Percentiles rank a stretch among this genome's conserved stretches.
Conservation (phyloP, 2,113 vertebrate genomes). For the Podilymbus podiceps region DNA sequence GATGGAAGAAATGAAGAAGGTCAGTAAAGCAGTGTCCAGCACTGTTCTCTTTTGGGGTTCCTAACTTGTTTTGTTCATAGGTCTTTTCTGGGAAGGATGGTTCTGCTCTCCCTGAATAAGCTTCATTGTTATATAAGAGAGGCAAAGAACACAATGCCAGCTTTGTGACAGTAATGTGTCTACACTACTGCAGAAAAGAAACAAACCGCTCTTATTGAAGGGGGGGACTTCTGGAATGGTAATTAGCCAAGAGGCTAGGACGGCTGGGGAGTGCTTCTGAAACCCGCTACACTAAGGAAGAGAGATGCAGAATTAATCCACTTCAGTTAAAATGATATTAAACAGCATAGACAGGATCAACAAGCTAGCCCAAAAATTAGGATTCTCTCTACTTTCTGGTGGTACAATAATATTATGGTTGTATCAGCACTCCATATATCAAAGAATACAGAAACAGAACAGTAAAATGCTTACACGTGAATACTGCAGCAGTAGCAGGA, state of each 20-base stretch:
- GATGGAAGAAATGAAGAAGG: background rate
- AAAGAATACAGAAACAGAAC: background rate
- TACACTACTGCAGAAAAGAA: conserved; percentile 34
- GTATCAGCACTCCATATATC: background rate
- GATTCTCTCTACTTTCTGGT: background rate
- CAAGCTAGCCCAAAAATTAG: background rate
- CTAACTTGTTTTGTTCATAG: background rate
- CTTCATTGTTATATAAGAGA: conserved; percentile 14
- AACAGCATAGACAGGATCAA: background rate
- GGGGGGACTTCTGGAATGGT: conserved; percentile 34
- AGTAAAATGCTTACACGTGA: background rate
- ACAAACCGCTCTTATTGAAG: conserved; percentile 35
- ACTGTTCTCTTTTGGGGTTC: background rate
- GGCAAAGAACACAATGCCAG: conserved; percentile 30
- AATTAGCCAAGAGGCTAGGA: conserved; percentile 19
- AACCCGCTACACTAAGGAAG: background rate
- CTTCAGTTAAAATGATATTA: background rate
- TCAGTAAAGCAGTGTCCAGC: background rate
- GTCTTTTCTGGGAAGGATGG: background rate
- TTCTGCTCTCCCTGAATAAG: conserved; percentile 44
- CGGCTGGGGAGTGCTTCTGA: background rate
- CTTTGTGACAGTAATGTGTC: conserved; percentile 59
- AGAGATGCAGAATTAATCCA: background rate
- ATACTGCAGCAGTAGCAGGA: background rate
- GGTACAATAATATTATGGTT: background rate